Conservation (phyloP, 2,888 invertebrate species). For the Eilema caniola region DNA sequence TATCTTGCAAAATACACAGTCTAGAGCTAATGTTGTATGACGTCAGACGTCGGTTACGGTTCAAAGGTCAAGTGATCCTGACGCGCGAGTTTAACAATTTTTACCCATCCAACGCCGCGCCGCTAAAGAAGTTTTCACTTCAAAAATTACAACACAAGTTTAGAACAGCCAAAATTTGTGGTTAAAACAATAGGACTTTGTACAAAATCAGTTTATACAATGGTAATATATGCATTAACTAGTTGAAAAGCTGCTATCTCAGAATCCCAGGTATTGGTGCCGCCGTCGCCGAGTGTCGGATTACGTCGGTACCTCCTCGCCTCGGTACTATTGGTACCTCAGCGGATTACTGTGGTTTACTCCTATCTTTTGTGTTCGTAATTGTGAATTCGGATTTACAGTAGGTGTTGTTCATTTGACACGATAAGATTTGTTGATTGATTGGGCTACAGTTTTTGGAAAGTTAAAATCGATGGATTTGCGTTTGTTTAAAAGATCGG, state of each 20-base stretch:
- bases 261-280: conserved; percentile 18
- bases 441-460: conserved; percentile 3
- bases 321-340: conserved; percentile 4
- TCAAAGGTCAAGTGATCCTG: too few relatives aligned
- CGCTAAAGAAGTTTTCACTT: too few relatives aligned
- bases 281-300: conserved; percentile 13
- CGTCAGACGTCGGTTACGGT: too few relatives aligned
- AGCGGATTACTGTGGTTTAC: conserved; percentile 20
- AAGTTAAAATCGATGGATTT: not conserved
- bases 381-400: conserved; percentile 22
- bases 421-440: conserved; percentile 15
- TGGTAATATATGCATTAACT: conserved; percentile 24
- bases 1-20: too few relatives aligned
- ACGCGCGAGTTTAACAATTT: too few relatives aligned
- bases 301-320: conserved; percentile 19
- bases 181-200: conserved; percentile 3
- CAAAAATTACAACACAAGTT: not conserved
- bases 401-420: conserved; percentile 11
- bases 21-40: too few relatives aligned
- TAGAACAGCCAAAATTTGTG: not conserved
- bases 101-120: too few relatives aligned
- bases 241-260: conserved; percentile 25
- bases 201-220: not conserved
- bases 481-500: not conserved
- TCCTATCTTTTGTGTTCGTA: conserved; percentile 8